Conservation (phyloP, 2,797 vertebrate species). For the Balearica regulorum region DNA sequence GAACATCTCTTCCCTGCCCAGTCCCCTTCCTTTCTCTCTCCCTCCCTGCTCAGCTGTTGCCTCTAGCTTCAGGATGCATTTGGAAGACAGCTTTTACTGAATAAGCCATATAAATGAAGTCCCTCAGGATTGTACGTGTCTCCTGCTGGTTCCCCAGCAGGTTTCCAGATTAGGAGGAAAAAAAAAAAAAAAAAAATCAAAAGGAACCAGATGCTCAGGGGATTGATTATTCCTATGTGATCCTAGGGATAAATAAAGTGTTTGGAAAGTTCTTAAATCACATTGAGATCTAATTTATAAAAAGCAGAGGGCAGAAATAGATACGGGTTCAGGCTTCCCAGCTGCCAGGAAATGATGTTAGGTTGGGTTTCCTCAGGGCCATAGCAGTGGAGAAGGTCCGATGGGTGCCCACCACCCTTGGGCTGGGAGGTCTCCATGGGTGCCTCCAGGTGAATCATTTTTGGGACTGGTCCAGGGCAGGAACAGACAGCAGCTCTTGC, state of each 20-base stretch:
- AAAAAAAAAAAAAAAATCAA: neutral
- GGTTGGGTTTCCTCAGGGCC: neutral
- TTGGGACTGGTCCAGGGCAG: neutral
- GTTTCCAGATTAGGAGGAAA: slow-evolving; percentile 16
- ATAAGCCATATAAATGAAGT: neutral
- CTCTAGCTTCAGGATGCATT: neutral
- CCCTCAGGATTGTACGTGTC: neutral
- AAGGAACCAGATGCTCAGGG: slow-evolving; percentile 48
- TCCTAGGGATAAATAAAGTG: slow-evolving; percentile 48
- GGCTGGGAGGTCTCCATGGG: neutral
- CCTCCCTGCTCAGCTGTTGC: neutral
- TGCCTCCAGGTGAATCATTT: neutral
- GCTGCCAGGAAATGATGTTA: neutral
- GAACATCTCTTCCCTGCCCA: neutral
- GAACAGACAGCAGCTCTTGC: neutral
- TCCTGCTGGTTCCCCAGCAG: slow-evolving; percentile 40
- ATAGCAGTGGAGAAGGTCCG: neutral
- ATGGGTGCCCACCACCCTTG: neutral
- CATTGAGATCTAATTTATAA: slow-evolving; percentile 19
- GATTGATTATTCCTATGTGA: slow-evolving; percentile 47
- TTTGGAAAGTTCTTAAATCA: slow-evolving; percentile 23
- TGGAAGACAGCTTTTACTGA: neutral
- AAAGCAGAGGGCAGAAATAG: neutral
- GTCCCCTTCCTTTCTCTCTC: neutral
- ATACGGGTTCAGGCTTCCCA: neutral